These are phyloP conservation scores for Malacoctenus gilli DNA, from an alignment of 2,797 vertebrate genomes.

Conservation along the genomic window DNA sequence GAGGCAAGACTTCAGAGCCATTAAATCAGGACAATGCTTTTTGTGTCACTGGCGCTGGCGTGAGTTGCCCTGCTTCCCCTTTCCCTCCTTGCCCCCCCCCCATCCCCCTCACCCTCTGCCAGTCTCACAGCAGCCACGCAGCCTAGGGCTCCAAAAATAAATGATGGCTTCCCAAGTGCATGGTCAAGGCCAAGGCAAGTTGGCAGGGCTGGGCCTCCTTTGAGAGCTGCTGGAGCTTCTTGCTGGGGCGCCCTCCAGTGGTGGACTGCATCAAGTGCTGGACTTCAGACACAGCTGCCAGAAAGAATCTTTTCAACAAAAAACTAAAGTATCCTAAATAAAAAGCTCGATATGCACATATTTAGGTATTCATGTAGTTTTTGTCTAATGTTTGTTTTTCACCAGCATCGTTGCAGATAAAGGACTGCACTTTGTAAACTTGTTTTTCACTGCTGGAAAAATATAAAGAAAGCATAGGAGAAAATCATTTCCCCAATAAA, in stretches of 20 bases:
- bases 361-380: no score
- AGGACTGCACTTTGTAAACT: no score
- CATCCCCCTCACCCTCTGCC: conserved; percentile 55
- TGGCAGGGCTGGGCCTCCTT: conserved; percentile 63
- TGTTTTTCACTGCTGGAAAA: no score
- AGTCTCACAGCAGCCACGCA: conserved; percentile 73
- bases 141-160: conserved; percentile 79
- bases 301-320: no score
- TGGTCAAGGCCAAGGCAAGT: conserved; percentile 73
- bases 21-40: conserved; percentile 84
- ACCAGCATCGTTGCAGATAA: no score
- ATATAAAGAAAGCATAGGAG: no score
- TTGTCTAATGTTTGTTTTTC: no score
- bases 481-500: no score
- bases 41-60: conserved; percentile 77
- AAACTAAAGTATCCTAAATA: no score
- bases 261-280: conserved; percentile 23
- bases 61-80: conserved; percentile 51
- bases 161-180: conserved; percentile 71
- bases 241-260: conserved; percentile 59
- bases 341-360: no score
- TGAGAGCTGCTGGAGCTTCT: conserved; percentile 24
- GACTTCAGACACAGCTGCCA: neutral
- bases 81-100: conserved; percentile 45
- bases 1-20: conserved; percentile 75